Evolutionary conservation across 2,113 vertebrate genomes (phyloP), one percentile per base, ranked within the genome.

Genomic region (Phyllopteryx taeniolatus): DNA sequence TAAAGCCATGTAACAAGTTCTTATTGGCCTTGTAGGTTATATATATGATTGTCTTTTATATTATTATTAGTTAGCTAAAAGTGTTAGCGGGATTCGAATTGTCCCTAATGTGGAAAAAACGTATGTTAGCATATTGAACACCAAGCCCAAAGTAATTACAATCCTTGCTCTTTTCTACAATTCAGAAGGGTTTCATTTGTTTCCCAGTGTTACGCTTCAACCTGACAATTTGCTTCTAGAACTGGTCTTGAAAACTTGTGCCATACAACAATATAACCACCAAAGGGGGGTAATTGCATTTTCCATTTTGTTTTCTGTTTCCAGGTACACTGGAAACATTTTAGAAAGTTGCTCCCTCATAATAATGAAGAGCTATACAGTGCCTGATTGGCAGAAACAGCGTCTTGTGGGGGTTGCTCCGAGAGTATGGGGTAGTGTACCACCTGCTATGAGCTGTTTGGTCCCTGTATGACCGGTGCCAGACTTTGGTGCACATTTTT

Each of bases 121-220:
- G 27, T 27, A 27, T 27, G 53, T 56, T 19, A 51, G 17, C 5
- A 9, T n/a, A 20, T 11, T 14, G n/a, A 56, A 56, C 53, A 22
- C 20, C 20, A 53, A 56, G 53, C 20, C 53, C 20, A 56, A 56
- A 56, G 20, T 22, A 3, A 46, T 46, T 51, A 19, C 17, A 19
- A 19, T 39, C 35, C 35, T 5, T 6, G 6, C 35, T 39, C 4
- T 39, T 39, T 39, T 39, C 6, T 51, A 19, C 56, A 27, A 5
- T 57, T 73, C 75, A 2, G 59, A 49, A 44, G 79, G 80, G 33
- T 71, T n/a, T 22, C 46, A 72, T 51, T 63, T 57, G 73, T n/a
- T 82, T 79, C 69, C 71, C 42, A 82, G 71, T 83, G 79, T 82
- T 87, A 74, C 27, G 63, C 80, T 74, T 59, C 77, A 62, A 71